Evolutionary conservation across 2,797 vertebrate species (phyloP).

Genomic region (Brachyalestes nurse): DNA sequence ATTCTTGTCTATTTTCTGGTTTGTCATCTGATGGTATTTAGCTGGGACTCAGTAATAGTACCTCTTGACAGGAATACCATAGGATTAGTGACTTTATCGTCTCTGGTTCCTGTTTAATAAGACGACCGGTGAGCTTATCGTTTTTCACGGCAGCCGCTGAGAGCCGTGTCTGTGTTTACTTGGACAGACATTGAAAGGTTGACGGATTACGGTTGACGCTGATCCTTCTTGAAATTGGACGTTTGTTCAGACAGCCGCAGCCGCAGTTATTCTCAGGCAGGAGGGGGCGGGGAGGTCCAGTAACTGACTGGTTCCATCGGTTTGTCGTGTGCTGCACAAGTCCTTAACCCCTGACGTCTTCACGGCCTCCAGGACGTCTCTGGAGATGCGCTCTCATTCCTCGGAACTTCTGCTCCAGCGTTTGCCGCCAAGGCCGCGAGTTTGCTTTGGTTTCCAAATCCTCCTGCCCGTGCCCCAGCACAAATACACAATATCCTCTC

Average conservation of each 20-base stretch:
- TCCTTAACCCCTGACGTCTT: constrained; percentile 51
- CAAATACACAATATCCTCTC: constrained; percentile 77
- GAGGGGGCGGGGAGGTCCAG: not conserved
- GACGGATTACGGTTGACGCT: constrained; percentile 64
- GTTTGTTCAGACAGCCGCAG: not conserved
- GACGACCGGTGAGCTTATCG: constrained; percentile 48
- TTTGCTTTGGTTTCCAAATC: constrained; percentile 66
- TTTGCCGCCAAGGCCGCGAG: constrained; percentile 51
- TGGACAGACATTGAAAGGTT: constrained; percentile 51
- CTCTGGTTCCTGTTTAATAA: constrained; percentile 70
- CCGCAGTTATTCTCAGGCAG: not conserved
- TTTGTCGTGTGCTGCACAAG: not conserved
- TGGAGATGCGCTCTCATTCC: constrained; percentile 9
- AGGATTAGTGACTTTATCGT: constrained; percentile 69
- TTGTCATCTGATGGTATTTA: constrained; percentile 66
- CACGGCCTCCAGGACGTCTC: constrained; percentile 10
- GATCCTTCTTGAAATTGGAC: constrained; percentile 52
- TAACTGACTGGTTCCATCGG: not conserved
- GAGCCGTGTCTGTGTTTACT: constrained; percentile 67
- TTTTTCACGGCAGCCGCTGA: constrained; percentile 65
- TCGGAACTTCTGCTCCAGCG: constrained; percentile 47
- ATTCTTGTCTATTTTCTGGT: constrained; percentile 51
- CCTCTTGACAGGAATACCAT: constrained; percentile 68
- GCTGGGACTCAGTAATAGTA: constrained; percentile 72
- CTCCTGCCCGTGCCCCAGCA: constrained; percentile 69